A percentile compares a stretch with the other conserved stretches of the same genome.
Evolutionary conservation across 2,888 invertebrate species (phyloP).

Genomic region (Drosophila flavopinicola): DNA sequence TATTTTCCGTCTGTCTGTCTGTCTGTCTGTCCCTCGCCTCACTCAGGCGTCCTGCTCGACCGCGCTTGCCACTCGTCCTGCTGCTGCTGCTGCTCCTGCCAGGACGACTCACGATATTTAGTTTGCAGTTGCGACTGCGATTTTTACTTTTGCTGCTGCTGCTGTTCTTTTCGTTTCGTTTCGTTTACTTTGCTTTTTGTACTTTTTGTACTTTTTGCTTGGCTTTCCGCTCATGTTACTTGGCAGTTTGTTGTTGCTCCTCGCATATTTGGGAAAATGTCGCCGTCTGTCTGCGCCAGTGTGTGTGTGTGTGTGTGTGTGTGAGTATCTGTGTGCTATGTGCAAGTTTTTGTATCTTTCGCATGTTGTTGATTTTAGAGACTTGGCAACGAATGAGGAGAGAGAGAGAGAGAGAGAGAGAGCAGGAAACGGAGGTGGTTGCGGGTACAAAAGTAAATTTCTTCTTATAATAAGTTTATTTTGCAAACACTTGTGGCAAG

Average conservation of each 20-base stretch:
- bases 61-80: constrained; percentile 22
- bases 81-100: constrained; percentile 18
- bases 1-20: constrained; percentile 76
- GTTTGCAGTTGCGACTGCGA: constrained; percentile 80
- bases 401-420: neutral
- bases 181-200: constrained; percentile 40
- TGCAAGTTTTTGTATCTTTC: constrained; percentile 78
- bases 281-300: constrained; percentile 62
- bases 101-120: constrained; percentile 63
- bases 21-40: constrained; percentile 53
- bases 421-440: neutral
- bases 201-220: constrained; percentile 51
- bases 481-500: constrained; percentile 81
- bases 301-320: constrained; percentile 30
- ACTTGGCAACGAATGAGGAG: constrained; percentile 69
- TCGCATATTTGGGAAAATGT: constrained; percentile 72
- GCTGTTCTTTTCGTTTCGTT: constrained; percentile 46
- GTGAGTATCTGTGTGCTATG: constrained; percentile 54
- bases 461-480: constrained; percentile 81
- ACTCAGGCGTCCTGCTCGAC: constrained; percentile 45
- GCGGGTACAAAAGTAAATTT: constrained; percentile 71
- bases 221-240: constrained; percentile 60
- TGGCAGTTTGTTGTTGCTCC: constrained; percentile 51
- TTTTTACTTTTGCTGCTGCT: constrained; percentile 65
- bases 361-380: constrained; percentile 78